These are phyloP conservation scores for Myrmecobius fasciatus DNA, from an alignment of 2,113 vertebrate species.

Conservation along the genomic window DNA sequence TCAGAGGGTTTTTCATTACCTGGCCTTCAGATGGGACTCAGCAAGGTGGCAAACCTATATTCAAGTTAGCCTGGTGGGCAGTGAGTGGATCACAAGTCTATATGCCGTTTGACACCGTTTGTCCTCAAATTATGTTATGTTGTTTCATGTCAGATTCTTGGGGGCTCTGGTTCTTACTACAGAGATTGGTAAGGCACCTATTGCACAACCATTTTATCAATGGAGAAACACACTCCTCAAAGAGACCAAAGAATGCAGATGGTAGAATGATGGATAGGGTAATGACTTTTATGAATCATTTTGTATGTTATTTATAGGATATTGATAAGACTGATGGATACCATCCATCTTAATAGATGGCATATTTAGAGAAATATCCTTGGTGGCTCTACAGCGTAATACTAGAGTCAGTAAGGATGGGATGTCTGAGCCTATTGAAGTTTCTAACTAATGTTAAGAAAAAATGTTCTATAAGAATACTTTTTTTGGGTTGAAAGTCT, in stretches of 20 bases:
- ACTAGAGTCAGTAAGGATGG: slow-evolving; percentile 45
- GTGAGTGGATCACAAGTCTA: slow-evolving; percentile 69
- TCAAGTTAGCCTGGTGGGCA: slow-evolving; percentile 67
- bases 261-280: background rate
- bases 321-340: slow-evolving; percentile 12
- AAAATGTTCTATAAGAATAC: background rate
- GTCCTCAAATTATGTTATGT: slow-evolving; percentile 48
- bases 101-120: slow-evolving; percentile 55
- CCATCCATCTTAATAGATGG: background rate
- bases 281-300: background rate
- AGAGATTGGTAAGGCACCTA: slow-evolving; percentile 52
- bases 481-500: background rate
- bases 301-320: slow-evolving; percentile 19
- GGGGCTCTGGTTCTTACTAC: slow-evolving; percentile 33
- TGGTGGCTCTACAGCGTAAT: slow-evolving; percentile 20
- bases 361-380: background rate
- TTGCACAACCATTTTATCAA: slow-evolving; percentile 9
- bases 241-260: slow-evolving; percentile 27
- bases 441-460: background rate
- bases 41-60: slow-evolving; percentile 65
- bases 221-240: slow-evolving; percentile 52
- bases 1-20: slow-evolving; percentile 83
- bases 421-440: slow-evolving; percentile 48
- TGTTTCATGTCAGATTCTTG: slow-evolving; percentile 57
- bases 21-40: slow-evolving; percentile 71